phyloP scores from a whole-genome alignment of 92 coral and sea anemone genomes.

The Siderastrea radians region DNA sequence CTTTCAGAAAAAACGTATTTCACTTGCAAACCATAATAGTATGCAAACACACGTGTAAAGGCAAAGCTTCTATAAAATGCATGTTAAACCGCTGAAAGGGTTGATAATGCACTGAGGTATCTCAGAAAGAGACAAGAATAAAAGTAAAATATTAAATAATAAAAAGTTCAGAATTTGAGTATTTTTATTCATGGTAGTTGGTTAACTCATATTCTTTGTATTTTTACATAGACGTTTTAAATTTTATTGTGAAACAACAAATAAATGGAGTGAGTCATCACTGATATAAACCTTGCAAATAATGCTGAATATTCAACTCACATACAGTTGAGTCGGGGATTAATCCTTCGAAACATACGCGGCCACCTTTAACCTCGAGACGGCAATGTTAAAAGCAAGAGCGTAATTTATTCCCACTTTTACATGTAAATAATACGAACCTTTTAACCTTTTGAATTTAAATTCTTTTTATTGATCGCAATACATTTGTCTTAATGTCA shows the following conservation, averaged over 20 bases:
- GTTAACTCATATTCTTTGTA: not conserved
- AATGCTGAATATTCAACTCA: conserved; percentile 14
- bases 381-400: not conserved
- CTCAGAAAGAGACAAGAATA: too few relatives aligned
- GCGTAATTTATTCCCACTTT: not conserved
- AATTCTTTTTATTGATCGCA: not conserved
- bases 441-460: not conserved
- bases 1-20: not conserved
- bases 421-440: not conserved
- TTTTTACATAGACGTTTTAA: not conserved
- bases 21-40: not conserved
- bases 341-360: too few relatives aligned
- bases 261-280: not conserved
- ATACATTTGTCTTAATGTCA: not conserved
- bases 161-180: too few relatives aligned
- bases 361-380: not conserved
- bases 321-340: not conserved
- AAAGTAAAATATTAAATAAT: too few relatives aligned
- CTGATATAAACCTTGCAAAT: not conserved
- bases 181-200: not conserved
- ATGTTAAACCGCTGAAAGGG: not conserved
- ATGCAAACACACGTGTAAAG: not conserved
- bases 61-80: too few relatives aligned
- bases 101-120: too few relatives aligned
- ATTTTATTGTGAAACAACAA: not conserved